These are phyloP conservation scores for Intellagama lesueurii DNA, from an alignment of 2,797 vertebrate genomes.

Conservation along the genomic window DNA sequence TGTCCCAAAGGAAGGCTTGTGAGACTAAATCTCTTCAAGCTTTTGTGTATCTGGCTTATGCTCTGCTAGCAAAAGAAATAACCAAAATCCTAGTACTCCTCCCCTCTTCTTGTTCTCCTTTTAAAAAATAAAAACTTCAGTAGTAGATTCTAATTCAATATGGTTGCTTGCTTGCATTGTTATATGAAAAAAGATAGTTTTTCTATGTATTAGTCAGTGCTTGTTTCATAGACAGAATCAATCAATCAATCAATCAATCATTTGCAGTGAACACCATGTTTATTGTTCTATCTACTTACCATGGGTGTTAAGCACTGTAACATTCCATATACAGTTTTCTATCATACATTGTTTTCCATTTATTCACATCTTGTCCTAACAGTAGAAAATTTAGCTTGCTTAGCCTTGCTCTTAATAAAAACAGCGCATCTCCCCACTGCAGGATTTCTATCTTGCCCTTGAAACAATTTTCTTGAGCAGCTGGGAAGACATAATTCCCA, in stretches of 20 bases:
- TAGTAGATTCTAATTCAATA: background rate
- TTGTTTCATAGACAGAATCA: too few species aligned
- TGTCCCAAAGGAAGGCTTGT: too few species aligned
- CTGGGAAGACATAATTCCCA: background rate
- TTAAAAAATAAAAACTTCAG: too few species aligned
- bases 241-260: too few species aligned
- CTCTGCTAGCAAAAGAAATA: too few species aligned
- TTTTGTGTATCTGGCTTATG: too few species aligned
- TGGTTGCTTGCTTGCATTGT: background rate
- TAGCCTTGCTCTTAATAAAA: background rate
- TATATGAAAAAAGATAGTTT: background rate
- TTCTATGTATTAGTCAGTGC: background rate
- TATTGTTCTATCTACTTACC: background rate
- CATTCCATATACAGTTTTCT: background rate
- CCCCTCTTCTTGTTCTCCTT: too few species aligned
- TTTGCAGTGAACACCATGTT: background rate
- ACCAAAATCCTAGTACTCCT: too few species aligned
- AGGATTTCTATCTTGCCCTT: background rate
- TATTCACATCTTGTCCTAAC: background rate
- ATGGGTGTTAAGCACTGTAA: background rate
- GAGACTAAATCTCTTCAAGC: too few species aligned
- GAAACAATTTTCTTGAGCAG: background rate
- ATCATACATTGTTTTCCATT: background rate
- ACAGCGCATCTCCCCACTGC: accelerated
- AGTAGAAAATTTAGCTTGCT: background rate